Evolutionary conservation across 1,140 invertebrate species (phyloP).

Genomic region (Aphidius ervi): DNA sequence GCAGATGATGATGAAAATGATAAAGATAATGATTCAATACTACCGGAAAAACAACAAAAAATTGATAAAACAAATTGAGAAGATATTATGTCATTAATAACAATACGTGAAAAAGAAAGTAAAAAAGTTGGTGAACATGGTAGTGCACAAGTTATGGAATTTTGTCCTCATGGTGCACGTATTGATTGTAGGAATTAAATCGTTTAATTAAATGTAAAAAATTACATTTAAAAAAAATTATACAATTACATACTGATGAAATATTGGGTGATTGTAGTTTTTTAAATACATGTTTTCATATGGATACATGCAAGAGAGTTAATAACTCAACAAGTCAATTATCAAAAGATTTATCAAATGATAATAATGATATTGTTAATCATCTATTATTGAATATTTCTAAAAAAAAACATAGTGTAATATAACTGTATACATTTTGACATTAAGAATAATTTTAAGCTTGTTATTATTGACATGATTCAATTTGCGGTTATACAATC

Average conservation of each 20-base stretch:
- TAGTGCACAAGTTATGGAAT: constrained; percentile 91
- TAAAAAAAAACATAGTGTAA: too few relatives aligned
- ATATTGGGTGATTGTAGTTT: constrained; percentile 95
- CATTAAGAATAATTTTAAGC: too few relatives aligned
- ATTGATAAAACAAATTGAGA: constrained; percentile 43
- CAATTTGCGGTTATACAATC: too few relatives aligned
- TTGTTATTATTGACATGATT: too few relatives aligned
- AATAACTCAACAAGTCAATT: constrained; percentile 60
- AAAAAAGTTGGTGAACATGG: constrained; percentile 95
- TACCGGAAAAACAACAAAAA: constrained; percentile 41
- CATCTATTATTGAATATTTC: too few relatives aligned
- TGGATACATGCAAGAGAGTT: constrained; percentile 94
- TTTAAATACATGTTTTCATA: constrained; percentile 97
- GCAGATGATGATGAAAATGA: constrained; percentile 8
- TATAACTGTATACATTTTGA: too few relatives aligned
- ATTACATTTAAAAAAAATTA: constrained; percentile 96
- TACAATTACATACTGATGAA: constrained; percentile 95
- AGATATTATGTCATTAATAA: constrained; percentile 72
- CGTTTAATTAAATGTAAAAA: constrained; percentile 69
- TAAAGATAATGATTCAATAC: constrained; percentile 19
- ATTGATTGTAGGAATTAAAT: constrained; percentile 77
- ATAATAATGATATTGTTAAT: constrained; percentile 29
- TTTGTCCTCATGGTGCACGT: constrained; percentile 91
- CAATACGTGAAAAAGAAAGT: constrained; percentile 90
- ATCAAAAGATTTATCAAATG: constrained; percentile 42